Percentiles rank a stretch among this genome's conserved stretches.
phyloP scores from a whole-genome alignment of 2,113 vertebrate genomes.

The Silurus meridionalis region DNA sequence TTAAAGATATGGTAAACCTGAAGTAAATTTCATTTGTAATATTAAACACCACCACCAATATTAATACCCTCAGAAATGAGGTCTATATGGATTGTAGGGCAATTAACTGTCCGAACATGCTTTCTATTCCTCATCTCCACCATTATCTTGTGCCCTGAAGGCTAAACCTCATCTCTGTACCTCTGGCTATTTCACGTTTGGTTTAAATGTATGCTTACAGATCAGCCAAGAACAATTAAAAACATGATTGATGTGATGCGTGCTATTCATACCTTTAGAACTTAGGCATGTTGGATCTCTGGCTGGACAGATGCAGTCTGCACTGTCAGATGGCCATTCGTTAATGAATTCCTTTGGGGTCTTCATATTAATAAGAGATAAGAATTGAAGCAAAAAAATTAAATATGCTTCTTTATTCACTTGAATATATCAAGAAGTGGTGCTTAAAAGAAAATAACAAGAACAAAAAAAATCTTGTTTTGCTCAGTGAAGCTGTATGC shows the following conservation, averaged over 20 bases:
- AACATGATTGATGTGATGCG: background rate
- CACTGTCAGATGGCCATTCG: background rate
- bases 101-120: background rate
- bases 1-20: too few species aligned
- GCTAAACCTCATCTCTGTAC: background rate
- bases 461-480: background rate
- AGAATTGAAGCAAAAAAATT: background rate
- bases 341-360: constrained; percentile 27
- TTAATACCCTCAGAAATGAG: too few species aligned
- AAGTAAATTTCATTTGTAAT: too few species aligned
- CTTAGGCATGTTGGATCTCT: constrained; percentile 7
- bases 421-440: background rate
- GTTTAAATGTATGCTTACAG: constrained; percentile 31
- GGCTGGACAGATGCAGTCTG: constrained; percentile 15
- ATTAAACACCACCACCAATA: too few species aligned
- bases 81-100: background rate
- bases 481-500: background rate
- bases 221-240: constrained; percentile 30
- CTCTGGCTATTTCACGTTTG: constrained; percentile 5
- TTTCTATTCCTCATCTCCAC: background rate
- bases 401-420: background rate
- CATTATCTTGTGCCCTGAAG: background rate
- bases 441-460: background rate
- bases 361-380: background rate
- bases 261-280: background rate